Evolutionary conservation across 2,888 invertebrate genomes (phyloP), one percentile per base, ranked within the genome.

Genomic region (Lycophotia porphyrea): DNA sequence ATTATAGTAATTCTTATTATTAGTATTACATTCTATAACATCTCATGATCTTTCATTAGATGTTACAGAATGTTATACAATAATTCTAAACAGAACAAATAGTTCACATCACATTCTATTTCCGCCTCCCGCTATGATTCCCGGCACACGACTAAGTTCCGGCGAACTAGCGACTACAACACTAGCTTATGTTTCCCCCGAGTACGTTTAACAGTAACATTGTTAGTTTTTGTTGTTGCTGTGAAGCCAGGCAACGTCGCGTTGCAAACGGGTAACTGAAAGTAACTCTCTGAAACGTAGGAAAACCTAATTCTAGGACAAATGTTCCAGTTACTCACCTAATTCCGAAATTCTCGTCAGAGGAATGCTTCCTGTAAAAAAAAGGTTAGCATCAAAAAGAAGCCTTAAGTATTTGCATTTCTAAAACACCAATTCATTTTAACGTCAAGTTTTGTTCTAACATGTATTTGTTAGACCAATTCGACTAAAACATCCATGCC

Each of bases 321-420:
- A 66, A 73, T 49, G 63, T 72, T 55, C 5, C 1, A 67, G n/a
- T 39, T 63, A 90, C 93, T 93, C 86, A 96, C 96, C 96, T 94
- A 97, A 95, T 93, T 96, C 97, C 95, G 96, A 97, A 96, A 96
- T 97, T 95, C 96, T 95, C 94, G 96, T 97, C 94, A 96, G 92
- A 76, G 96, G 97, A 93, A 96, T 96, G 94, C 96, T 96, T 94
- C 96, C 96, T 96, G 94, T 70, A 94, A 95, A 85, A 81, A 81
- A 42, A 83, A 49, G 24, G 11, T 58, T 27, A 2, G 0, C 11
- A 49, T 82, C 77, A 58, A 73, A 49, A 78, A 63, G 27, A 68
- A 71, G 13, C 15, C 13, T 61, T 60, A 63, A 42, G 5, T 36
- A 44, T 34, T 31, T 4, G 1, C n/a, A 44, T 61, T 49, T 31